Evolutionary conservation across 2,888 invertebrate genomes (phyloP), one percentile per base, ranked within the genome.

Genomic region (Oscheius sp.): DNA sequence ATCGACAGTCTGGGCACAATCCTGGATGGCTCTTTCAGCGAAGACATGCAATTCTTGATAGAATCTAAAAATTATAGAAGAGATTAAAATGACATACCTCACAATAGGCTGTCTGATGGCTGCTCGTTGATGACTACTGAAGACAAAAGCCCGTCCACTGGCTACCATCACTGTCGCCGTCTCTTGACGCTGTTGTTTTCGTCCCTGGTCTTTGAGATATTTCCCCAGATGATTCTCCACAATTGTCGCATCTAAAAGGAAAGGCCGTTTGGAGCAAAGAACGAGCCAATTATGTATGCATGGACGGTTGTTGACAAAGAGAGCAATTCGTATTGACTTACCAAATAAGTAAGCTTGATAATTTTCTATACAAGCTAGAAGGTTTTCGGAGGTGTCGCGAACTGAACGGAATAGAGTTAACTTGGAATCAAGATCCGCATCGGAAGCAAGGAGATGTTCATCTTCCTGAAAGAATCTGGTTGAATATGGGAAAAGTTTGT

Each of bases 341-440:
- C 91, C 91, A 88, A 94, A 94, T 65, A 96, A 88, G 82, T 93
- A 90, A 87, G 96, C 95, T 87, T 95, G 95, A 71, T 88, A 88
- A 73, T 86, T 86, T 70, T 89, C 88, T 33, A 89, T 87, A 6
- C 86, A 86, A 44, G 84, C 74, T 51, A 88, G 78, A 63, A 89
- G 79, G 50, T 86, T 87, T 81, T 87, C 86, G 26, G 87, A 87
- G 1, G 88, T 87, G 63, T 82, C 85, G 75, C 87, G 86, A 26
- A 89, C 86, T 1, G 88, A 80, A 49, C 80, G 67, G 71, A 80
- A 86, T 68, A 89, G 88, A 80, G 95, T 95, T 77, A 96, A 90
- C 89, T 98, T 98, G 3, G 96, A 92, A 88, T 98, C 98, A 32
- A 98, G 89, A 86, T 95, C 94, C 0, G 95, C 92, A 88, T 98